These are phyloP conservation scores for Mantis religiosa DNA, from an alignment of 2,888 invertebrate species.

Conservation along the genomic window DNA sequence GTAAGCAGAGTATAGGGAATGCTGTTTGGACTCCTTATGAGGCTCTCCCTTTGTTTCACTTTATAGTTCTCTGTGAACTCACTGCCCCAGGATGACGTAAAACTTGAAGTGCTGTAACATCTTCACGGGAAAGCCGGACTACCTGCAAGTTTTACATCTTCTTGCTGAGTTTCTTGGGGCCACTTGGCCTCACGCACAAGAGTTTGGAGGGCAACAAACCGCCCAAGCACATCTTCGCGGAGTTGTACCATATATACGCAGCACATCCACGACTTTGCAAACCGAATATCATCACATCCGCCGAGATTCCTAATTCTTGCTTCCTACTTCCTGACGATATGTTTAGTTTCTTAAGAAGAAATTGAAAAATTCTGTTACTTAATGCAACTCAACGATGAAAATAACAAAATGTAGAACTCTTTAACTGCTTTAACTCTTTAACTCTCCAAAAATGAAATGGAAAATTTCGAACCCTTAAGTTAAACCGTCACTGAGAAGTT, in stretches of 20 bases:
- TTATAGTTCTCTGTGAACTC: background rate
- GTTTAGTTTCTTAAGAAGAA: background rate
- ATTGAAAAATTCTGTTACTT: too few species aligned
- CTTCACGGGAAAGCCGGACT: background rate
- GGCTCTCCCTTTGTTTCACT: background rate
- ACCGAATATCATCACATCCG: background rate
- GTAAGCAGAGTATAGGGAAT: background rate
- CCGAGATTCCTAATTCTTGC: background rate
- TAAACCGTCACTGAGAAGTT: too few species aligned
- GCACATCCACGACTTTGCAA: background rate
- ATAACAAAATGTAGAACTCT: too few species aligned
- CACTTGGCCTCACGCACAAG: background rate
- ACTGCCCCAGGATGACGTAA: background rate
- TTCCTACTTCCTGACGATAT: background rate
- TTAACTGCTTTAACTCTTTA: too few species aligned
- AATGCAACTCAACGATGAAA: too few species aligned
- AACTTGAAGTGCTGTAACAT: background rate
- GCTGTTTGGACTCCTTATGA: background rate
- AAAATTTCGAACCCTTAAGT: too few species aligned
- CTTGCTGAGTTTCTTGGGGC: background rate
- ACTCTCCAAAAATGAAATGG: too few species aligned
- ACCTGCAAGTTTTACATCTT: background rate
- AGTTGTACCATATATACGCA: background rate
- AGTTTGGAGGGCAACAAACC: background rate
- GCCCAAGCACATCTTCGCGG: background rate